Base-by-base conservation (phyloP, 2,888 invertebrate species). In the Trichopria drosophilae region DNA sequence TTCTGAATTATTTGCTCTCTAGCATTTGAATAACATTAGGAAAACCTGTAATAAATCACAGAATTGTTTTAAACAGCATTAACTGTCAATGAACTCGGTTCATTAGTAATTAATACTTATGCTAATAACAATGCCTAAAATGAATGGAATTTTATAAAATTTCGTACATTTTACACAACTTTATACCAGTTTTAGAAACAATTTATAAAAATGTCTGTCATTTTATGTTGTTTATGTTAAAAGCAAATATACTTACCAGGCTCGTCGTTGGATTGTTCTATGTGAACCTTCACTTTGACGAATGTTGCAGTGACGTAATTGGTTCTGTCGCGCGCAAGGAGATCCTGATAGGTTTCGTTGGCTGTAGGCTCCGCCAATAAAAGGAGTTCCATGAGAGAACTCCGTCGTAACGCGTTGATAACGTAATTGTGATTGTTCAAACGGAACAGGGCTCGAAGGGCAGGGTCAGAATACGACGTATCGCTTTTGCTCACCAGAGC, bases 351-450 rank as follows among this genome's bases (percentile, higher is more conserved):
- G 65, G 86, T 88, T 57, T 85, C 82, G 70, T 91, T 91, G 65
- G 93, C 92, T 39, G 89, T 89, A 0, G 90, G 88, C 73, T 94
- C 93, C 0, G 90, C 87, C 52, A 90, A 77, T 55, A 83, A 80
- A 39, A 96, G 84, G 48, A 95, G 78, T 62, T 92, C 90, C 67
- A 97, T 77, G 3, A 96, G 78, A 15, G 86, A 87, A 52, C 89
- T 92, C 61, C 92, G 84, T 63, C 91, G 90, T 18, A 97, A 79
- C 7, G 94, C 90, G 78, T 93, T 94, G n/a, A 95, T 79, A 54
- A 97, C 87, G 69, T 97, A 95, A 73, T 95, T 88, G 60, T 91
- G 93, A 75, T 98, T 98, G 76, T 98, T 98, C 32, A 97, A 79
- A 53, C 94, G 84, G 71, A 97, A 97, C 44, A 96, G 84, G 6